Percentiles rank a stretch among this genome's conserved stretches.
These are phyloP conservation scores for Drosophila lowei DNA, from an alignment of 1,140 invertebrate genomes.

Conservation along the genomic window DNA sequence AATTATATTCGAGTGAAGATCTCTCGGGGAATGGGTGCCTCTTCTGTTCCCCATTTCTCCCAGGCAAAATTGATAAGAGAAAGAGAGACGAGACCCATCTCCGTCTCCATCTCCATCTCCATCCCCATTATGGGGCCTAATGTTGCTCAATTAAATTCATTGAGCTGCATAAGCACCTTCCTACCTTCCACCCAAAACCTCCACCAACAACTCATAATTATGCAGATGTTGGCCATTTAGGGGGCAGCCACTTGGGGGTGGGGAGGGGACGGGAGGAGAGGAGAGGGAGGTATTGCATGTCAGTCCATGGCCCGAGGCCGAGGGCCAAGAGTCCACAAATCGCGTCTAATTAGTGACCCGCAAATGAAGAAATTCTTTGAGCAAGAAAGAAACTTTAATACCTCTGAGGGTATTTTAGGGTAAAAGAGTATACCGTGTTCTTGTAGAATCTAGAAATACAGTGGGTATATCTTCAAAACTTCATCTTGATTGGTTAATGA, in stretches of 20 bases:
- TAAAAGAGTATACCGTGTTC: too few relatives aligned
- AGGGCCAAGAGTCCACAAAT: slow-evolving; percentile 23
- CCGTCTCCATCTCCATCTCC: not conserved
- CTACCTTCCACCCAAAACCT: not conserved
- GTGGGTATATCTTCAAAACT: too few relatives aligned
- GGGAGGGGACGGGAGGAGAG: too few relatives aligned
- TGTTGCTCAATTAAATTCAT: slow-evolving; percentile 50
- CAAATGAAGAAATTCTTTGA: slow-evolving; percentile 51
- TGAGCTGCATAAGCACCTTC: slow-evolving; percentile 47
- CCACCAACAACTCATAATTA: slow-evolving; percentile 47
- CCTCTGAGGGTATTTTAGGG: too few relatives aligned
- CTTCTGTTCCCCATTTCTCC: slow-evolving; percentile 35
- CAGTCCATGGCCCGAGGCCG: slow-evolving; percentile 3
- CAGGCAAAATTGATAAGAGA: slow-evolving; percentile 41
- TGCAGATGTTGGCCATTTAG: slow-evolving; percentile 50
- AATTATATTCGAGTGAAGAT: slow-evolving; percentile 40
- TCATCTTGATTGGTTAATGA: too few relatives aligned
- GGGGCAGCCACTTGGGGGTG: not conserved
- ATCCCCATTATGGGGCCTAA: slow-evolving; percentile 27
- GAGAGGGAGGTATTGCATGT: slow-evolving; percentile 31
- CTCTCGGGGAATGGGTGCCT: not conserved
- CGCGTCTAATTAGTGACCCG: slow-evolving; percentile 50
- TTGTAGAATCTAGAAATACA: too few relatives aligned
- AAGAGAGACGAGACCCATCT: not conserved
- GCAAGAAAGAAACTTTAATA: slow-evolving; percentile 30